Base-by-base conservation (phyloP, 2,888 invertebrate genomes). In the Rhopalosiphum nymphaeae region DNA sequence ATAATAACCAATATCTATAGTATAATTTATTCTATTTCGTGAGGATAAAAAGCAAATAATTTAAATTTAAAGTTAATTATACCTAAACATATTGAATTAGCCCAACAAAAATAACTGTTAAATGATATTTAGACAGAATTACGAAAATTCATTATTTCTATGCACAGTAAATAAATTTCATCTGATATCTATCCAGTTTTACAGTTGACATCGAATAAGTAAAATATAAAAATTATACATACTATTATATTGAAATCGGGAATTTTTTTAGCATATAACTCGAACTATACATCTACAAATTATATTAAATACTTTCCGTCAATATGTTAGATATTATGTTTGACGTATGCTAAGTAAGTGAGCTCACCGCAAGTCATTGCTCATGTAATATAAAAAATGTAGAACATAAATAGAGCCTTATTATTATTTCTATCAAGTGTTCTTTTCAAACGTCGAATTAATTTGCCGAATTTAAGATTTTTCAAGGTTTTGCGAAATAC, bases 401-500 rank as follows among this genome's bases (percentile, higher is more conserved):
- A 53, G 36, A 53, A 29, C 49, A 21, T 78, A 78, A 78, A 36
- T 78, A 78, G 9, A 78, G 10, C 10, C 25, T 91, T 78, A 91
- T 78, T 61, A 61, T 89, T 61, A 44, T 44, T 89, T 44, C 2
- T 49, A 61, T 78, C 36, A 42, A 42, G 36, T 78, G 36, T 78
- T 78, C 78, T 78, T 46, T 91, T 36, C 78, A 49, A 56, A 56
- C 89, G 57, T 26, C 56, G 21, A 78, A 91, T 85, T 85, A 29
- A 56, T 91, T 56, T 85, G 3, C 11, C 26, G 4, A 85, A 85
- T 56, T 56, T 21, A 16, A 56, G 42, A 56, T 91, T 85, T 91
- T 91, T 57, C 91, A 91, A 91, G 91, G 91, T 91, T 85, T 91
- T 78, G 3, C 16, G 78, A 36, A 36, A 26, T 78, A 42, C 21